These are phyloP conservation scores for Acleris emargana DNA, from an alignment of 2,888 invertebrate genomes.

Conservation along the genomic window DNA sequence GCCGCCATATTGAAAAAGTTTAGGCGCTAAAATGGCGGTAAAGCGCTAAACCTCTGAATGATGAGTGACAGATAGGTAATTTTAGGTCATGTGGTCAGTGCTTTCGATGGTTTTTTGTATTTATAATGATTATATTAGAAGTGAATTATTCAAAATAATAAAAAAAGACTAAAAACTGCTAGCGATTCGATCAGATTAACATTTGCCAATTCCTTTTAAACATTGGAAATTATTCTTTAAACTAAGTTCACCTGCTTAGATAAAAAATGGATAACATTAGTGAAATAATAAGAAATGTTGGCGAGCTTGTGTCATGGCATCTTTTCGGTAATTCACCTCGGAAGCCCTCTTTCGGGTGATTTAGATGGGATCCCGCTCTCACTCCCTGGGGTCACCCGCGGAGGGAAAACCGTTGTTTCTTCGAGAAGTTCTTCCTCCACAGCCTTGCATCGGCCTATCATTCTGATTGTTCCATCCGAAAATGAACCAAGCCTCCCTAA, in stretches of 20 bases:
- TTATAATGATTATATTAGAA: not conserved
- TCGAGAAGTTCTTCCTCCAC: slow-evolving; percentile 60
- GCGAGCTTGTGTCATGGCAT: slow-evolving; percentile 58
- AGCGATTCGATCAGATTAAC: no score
- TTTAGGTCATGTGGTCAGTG: not conserved
- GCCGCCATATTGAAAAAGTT: slow-evolving; percentile 83
- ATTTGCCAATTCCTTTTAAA: no score
- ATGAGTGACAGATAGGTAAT: slow-evolving; percentile 29
- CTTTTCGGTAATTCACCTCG: slow-evolving; percentile 74
- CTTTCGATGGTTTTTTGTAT: not conserved
- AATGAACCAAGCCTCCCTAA: slow-evolving; percentile 36
- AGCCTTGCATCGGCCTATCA: slow-evolving; percentile 46
- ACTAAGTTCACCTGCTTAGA: no score
- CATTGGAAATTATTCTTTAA: no score
- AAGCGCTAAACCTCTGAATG: slow-evolving; percentile 38
- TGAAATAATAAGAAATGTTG: slow-evolving; percentile 50
- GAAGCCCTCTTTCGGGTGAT: slow-evolving; percentile 73
- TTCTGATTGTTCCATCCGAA: slow-evolving; percentile 39
- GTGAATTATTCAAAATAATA: no score
- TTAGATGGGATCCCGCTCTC: slow-evolving; percentile 71
- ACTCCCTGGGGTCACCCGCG: slow-evolving; percentile 72
- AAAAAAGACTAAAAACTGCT: no score
- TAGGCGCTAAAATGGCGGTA: slow-evolving; percentile 72
- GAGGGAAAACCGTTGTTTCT: slow-evolving; percentile 78
- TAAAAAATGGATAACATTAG: no score